Base-by-base conservation (phyloP, 2,888 invertebrate genomes). In the Stomorhina lunata region DNA sequence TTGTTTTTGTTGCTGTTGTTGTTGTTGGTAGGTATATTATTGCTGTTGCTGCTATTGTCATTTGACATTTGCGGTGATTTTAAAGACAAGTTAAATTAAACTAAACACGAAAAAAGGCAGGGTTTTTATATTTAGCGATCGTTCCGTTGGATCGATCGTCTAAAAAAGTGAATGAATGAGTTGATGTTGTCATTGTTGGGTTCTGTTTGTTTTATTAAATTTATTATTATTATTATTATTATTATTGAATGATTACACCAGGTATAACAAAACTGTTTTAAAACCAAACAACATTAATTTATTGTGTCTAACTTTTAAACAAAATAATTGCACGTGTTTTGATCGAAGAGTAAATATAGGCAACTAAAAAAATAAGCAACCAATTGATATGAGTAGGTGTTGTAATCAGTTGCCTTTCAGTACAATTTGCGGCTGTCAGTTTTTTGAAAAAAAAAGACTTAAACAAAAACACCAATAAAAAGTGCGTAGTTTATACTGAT, bases 311-410 rank as follows among this genome's bases (percentile, higher is more conserved):
- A 32, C 29, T 69, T 61, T 61, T 20, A 48, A 69, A 55, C 53
- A 57, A 78, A 79, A 79, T 79, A 82, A 79, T 79, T 82, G 75
- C 82, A 82, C 82, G 82, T 82, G 79, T 82, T 69, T 72, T 29
- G 9, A 55, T 29, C 27, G 9, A 4, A 34, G 48, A 66, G n/a
- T 1, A 34, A 5, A 15, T 40, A 15, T 61, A 50, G 17, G 3
- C 32, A 22, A 6, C 4, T 1, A 2, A n/a, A 50, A 40, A 32
- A 45, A 75, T 5, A 20, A 32, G 12, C n/a, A 65, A 57, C n/a
- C 27, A 2, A 59, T 50, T 68, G 59, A 59, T 57, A 2, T 73
- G 79, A 79, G 82, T 82, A 76, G 82, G 82, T 82, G 82, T 79
- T 79, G 78, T 79, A 79, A 82, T 75, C 69, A 79, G 79, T 79